phyloP scores from a whole-genome alignment of 2,797 vertebrate species.

The Jordanella pulchra region DNA sequence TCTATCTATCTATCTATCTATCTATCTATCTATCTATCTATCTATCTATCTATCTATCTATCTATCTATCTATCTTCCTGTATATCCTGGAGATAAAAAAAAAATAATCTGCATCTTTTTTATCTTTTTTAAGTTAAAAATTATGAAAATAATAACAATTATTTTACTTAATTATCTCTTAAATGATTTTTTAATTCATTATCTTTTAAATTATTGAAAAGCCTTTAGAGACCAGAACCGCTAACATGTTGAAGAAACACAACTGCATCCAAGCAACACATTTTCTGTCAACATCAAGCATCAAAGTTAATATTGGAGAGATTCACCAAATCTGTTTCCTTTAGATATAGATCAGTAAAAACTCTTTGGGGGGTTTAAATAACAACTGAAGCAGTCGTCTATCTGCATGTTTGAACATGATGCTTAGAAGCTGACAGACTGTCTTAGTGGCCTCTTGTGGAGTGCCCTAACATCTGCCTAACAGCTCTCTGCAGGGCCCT shows the following conservation, averaged over 20 bases:
- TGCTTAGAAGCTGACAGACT: conserved; percentile 14
- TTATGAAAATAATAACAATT: no score
- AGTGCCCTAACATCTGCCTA: conserved; percentile 81
- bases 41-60: no score
- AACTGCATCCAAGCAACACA: neutral
- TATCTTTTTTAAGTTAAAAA: no score
- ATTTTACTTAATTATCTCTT: no score
- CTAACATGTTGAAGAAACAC: neutral
- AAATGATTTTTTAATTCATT: no score
- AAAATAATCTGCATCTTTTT: no score
- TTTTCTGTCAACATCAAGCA: neutral
- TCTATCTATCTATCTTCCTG: no score
- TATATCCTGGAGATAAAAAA: no score
- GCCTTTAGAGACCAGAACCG: no score
- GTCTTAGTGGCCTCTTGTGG: conserved; percentile 69
- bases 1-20: no score
- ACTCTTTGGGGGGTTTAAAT: neutral
- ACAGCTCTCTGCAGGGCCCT: conserved; percentile 67
- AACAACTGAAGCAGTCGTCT: neutral
- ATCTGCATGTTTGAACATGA: conserved; percentile 28
- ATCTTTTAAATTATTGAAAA: no score
- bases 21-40: no score
- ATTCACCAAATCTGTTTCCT: neutral
- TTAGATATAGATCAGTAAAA: neutral
- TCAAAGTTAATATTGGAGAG: neutral